These are phyloP conservation scores for Oxyteleia sp. DNA, from an alignment of 2,888 invertebrate species.

Conservation along the genomic window DNA sequence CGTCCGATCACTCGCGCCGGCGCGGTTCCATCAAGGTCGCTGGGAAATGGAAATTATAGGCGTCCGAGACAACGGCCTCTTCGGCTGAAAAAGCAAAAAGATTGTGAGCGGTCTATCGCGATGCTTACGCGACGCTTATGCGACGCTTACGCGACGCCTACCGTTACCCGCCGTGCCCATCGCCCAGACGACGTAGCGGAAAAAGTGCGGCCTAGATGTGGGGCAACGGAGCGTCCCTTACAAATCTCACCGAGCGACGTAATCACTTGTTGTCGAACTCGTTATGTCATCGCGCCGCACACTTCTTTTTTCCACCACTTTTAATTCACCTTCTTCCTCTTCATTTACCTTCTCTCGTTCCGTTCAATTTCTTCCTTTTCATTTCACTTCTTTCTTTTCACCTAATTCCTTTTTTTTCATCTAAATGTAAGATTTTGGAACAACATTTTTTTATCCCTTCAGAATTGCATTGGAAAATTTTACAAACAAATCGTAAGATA, in stretches of 20 bases:
- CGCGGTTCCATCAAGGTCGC: constrained; percentile 83
- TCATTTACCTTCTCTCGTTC: neutral
- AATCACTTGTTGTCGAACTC: constrained; percentile 38
- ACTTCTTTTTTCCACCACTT: too few relatives aligned
- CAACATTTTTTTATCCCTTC: too few relatives aligned
- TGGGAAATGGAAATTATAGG: constrained; percentile 83
- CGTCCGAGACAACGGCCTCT: constrained; percentile 28
- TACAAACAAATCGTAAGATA: too few relatives aligned
- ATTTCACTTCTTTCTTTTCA: too few relatives aligned
- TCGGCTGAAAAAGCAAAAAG: constrained; percentile 6
- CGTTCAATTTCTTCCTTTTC: constrained; percentile 12
- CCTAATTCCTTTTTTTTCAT: too few relatives aligned
- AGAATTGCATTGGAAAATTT: too few relatives aligned
- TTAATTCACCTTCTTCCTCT: too few relatives aligned
- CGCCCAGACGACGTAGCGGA: constrained; percentile 55
- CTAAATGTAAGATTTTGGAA: too few relatives aligned
- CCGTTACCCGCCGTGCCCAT: constrained; percentile 50
- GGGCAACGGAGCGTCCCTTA: constrained; percentile 61
- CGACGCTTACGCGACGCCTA: constrained; percentile 36
- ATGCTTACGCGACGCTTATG: constrained; percentile 28
- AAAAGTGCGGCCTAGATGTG: constrained; percentile 56
- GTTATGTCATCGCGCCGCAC: constrained; percentile 47
- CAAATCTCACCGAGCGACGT: constrained; percentile 56
- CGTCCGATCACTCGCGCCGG: constrained; percentile 82
- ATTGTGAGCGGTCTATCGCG: constrained; percentile 27